A percentile compares a stretch with the other conserved stretches of the same genome.
phyloP scores from a whole-genome alignment of 2,888 invertebrate species.

The Podotricha telesiphe region DNA sequence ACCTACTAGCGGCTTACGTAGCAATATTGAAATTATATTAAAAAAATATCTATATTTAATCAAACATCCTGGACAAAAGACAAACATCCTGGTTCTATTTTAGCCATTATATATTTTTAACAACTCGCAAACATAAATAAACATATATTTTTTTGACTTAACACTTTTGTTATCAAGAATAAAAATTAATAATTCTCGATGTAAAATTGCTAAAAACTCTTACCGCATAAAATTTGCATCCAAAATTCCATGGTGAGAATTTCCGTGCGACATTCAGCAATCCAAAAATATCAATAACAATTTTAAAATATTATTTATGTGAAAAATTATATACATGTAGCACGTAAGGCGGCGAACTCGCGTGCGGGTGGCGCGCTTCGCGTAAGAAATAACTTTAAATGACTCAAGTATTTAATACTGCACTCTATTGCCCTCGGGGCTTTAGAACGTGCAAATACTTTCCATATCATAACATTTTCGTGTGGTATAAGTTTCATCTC shows the following conservation, averaged over 20 bases:
- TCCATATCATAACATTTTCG: constrained; percentile 15
- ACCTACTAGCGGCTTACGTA: neutral
- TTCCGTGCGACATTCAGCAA: constrained; percentile 41
- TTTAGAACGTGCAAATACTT: constrained; percentile 31
- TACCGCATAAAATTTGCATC: constrained; percentile 70
- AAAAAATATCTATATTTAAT: neutral
- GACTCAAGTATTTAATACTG: constrained; percentile 42
- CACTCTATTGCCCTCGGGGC: constrained; percentile 33
- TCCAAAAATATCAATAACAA: constrained; percentile 33
- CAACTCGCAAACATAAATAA: neutral
- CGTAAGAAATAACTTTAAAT: constrained; percentile 63
- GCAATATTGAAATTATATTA: neutral
- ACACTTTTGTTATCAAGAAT: neutral
- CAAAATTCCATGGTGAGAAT: constrained; percentile 59
- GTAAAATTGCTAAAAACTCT: constrained; percentile 49
- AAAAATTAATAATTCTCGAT: neutral
- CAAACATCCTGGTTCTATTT: neutral
- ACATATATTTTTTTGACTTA: neutral
- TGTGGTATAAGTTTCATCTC: neutral
- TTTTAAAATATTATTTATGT: constrained; percentile 50
- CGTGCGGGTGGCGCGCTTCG: constrained; percentile 71
- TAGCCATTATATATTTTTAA: neutral
- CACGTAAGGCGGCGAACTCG: constrained; percentile 56
- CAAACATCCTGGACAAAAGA: too few species aligned
- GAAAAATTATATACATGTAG: constrained; percentile 44